phyloP scores from a whole-genome alignment of 2,888 invertebrate genomes.

The Cremastobaeus sp. region DNA sequence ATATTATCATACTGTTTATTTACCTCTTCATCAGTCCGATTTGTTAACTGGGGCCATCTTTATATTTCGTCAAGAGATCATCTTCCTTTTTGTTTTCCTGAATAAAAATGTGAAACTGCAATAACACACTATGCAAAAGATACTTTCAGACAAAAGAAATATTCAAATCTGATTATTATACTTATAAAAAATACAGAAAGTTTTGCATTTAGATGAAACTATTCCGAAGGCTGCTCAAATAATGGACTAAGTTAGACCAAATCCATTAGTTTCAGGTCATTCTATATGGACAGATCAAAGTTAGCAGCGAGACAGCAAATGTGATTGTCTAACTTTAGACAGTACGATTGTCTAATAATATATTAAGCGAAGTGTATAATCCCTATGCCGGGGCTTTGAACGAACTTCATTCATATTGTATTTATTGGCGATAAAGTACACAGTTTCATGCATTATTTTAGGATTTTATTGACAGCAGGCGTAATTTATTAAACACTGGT shows the following conservation, averaged over 20 bases:
- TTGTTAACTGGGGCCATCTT: no score
- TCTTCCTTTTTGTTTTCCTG: no score
- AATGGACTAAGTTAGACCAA: slow-evolving; percentile 26
- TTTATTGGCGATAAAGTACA: neutral
- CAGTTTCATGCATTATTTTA: neutral
- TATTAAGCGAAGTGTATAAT: slow-evolving; percentile 44
- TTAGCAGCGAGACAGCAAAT: slow-evolving; percentile 37
- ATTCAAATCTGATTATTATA: no score
- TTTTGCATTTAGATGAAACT: neutral
- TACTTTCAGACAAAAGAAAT: no score
- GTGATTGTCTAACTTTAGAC: slow-evolving; percentile 46
- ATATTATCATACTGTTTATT: no score
- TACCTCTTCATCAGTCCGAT: no score
- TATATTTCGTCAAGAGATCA: no score
- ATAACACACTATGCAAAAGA: no score
- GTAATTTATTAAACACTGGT: no score
- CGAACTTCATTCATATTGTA: slow-evolving; percentile 6
- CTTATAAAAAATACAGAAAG: no score
- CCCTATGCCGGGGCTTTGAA: slow-evolving; percentile 5
- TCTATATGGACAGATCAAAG: slow-evolving; percentile 37
- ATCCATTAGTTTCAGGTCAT: slow-evolving; percentile 40
- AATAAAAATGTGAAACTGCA: no score
- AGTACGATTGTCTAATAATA: slow-evolving; percentile 45
- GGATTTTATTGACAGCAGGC: no score
- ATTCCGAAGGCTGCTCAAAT: slow-evolving; percentile 9